Evolutionary conservation across 2,888 invertebrate genomes (phyloP).

Genomic region (Mycogona germanica): DNA sequence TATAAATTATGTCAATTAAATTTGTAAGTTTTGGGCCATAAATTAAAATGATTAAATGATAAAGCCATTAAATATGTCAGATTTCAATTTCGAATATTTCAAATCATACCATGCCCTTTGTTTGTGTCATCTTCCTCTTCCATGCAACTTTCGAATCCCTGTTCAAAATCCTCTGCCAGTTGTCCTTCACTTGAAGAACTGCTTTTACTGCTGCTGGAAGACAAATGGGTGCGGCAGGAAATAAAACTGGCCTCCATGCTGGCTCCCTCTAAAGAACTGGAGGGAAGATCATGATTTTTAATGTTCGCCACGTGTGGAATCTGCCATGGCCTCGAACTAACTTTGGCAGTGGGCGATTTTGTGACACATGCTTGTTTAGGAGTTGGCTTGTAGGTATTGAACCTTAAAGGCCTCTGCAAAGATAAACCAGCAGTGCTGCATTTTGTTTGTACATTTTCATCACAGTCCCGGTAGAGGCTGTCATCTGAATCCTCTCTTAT

Average conservation of each 20-base stretch:
- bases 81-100: too few relatives aligned
- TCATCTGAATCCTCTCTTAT: constrained; percentile 14
- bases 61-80: too few relatives aligned
- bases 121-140: constrained; percentile 6
- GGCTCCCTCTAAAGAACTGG: not conserved
- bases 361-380: not conserved
- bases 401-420: not conserved
- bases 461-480: constrained; percentile 9
- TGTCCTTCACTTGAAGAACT: not conserved
- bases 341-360: too few relatives aligned
- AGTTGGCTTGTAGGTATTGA: not conserved
- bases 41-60: too few relatives aligned
- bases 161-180: not conserved
- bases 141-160: constrained; percentile 9
- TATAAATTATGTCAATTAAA: too few relatives aligned
- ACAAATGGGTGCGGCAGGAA: constrained; percentile 4
- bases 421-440: not conserved
- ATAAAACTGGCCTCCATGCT: constrained; percentile 15
- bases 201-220: not conserved
- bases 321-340: too few relatives aligned
- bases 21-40: too few relatives aligned
- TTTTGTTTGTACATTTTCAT: not conserved
- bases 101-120: not conserved
- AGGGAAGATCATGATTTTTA: not conserved
- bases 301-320: too few relatives aligned